Conservation (phyloP, 2,797 vertebrate genomes). For the Acomys russatus region DNA sequence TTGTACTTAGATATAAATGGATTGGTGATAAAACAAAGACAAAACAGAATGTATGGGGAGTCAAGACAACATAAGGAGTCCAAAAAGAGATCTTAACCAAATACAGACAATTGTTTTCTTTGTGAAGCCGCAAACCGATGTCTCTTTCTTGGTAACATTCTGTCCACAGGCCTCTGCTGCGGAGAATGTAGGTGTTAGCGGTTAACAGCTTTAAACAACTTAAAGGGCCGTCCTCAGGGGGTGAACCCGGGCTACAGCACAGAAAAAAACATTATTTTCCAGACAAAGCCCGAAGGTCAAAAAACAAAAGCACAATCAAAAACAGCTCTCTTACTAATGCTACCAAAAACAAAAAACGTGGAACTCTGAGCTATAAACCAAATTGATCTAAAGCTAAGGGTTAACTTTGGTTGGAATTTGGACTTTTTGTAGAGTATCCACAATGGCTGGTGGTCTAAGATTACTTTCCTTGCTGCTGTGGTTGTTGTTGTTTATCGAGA, state of each 20-base stretch:
- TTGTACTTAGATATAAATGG: slow-evolving; percentile 24
- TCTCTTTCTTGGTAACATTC: slow-evolving; percentile 58
- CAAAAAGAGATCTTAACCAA: slow-evolving; percentile 69
- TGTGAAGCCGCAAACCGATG: slow-evolving; percentile 53
- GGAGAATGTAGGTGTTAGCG: slow-evolving; percentile 54
- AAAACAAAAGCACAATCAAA: slow-evolving; percentile 68
- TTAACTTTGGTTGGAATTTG: background rate
- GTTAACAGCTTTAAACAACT: slow-evolving; percentile 61
- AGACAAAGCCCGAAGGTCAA: slow-evolving; percentile 46
- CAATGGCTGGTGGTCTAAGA: background rate
- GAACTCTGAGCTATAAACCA: slow-evolving; percentile 62
- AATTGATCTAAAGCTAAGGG: slow-evolving; percentile 13
- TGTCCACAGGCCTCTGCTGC: slow-evolving; percentile 1
- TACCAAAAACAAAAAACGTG: slow-evolving; percentile 32
- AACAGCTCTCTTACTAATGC: slow-evolving; percentile 5
- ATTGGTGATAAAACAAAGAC: slow-evolving; percentile 31
- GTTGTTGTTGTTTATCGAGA: no score
- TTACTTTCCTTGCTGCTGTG: background rate
- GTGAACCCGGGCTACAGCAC: background rate
- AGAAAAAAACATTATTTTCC: slow-evolving; percentile 47
- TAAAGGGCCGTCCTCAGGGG: slow-evolving; percentile 4
- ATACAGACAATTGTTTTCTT: slow-evolving; percentile 67
- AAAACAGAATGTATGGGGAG: slow-evolving; percentile 40
- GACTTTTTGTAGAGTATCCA: background rate
- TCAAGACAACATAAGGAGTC: slow-evolving; percentile 58